phyloP scores from a whole-genome alignment of 2,797 vertebrate genomes.

The Knipowitschia caucasica region DNA sequence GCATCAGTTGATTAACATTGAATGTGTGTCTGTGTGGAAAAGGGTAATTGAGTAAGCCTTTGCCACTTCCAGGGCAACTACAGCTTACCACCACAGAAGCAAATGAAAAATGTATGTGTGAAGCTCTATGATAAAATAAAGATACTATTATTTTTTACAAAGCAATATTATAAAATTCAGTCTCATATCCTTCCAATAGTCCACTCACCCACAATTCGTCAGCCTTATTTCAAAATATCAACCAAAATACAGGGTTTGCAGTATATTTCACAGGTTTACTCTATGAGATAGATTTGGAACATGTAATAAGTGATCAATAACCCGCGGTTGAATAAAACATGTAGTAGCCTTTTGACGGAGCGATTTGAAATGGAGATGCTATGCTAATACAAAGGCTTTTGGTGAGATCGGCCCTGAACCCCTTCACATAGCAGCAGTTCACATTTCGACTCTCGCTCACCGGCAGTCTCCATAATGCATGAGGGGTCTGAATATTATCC shows the following conservation, averaged over 20 bases:
- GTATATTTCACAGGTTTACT: conserved; percentile 39
- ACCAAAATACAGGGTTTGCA: conserved; percentile 26
- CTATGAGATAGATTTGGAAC: conserved; percentile 54
- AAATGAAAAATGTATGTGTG: too few relatives aligned
- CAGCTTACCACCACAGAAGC: too few relatives aligned
- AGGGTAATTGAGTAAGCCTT: too few relatives aligned
- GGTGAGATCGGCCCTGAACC: conserved; percentile 71
- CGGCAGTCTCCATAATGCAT: conserved; percentile 75
- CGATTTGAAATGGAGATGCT: conserved; percentile 73
- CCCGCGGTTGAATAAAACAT: conserved; percentile 71
- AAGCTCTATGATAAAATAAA: too few relatives aligned
- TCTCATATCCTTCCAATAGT: too few relatives aligned
- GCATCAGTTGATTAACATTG: too few relatives aligned
- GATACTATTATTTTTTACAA: too few relatives aligned
- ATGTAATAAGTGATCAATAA: conserved; percentile 72
- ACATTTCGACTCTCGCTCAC: conserved; percentile 67
- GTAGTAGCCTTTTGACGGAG: conserved; percentile 53
- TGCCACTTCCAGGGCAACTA: too few relatives aligned
- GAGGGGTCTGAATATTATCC: conserved; percentile 68
- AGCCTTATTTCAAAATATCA: conserved; percentile 29
- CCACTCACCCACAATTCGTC: too few relatives aligned
- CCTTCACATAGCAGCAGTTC: conserved; percentile 64
- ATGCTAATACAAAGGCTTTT: conserved; percentile 67
- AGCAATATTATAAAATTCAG: too few relatives aligned
- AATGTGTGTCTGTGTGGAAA: too few relatives aligned